A percentile compares a stretch with the other conserved stretches of the same genome.
phyloP scores from a whole-genome alignment of 2,797 vertebrate species.

The Enteromius radiatus region DNA sequence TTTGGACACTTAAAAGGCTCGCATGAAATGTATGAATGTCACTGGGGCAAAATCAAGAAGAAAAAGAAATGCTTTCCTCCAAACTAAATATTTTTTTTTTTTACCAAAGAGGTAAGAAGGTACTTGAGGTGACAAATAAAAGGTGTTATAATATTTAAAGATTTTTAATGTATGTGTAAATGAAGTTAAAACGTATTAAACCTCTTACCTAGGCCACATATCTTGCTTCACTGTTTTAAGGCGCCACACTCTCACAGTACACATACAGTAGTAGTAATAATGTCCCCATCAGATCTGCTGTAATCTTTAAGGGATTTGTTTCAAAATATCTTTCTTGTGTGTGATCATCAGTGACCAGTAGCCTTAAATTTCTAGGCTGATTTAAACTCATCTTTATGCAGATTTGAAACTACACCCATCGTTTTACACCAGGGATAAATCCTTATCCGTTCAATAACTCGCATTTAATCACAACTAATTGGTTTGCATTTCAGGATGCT shows the following conservation, averaged over 20 bases:
- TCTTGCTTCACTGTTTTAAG: not conserved
- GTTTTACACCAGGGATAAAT: conserved; percentile 23
- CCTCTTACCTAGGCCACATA: too few relatives aligned
- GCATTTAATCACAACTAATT: not conserved
- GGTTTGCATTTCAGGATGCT: not conserved
- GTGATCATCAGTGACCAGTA: not conserved
- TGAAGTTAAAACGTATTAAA: too few relatives aligned
- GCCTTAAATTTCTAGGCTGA: not conserved
- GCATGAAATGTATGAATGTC: not conserved
- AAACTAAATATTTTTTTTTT: not conserved
- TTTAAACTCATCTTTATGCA: not conserved
- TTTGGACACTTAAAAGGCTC: not conserved
- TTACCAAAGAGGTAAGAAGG: not conserved
- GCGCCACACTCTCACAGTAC: not conserved
- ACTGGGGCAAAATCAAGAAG: not conserved
- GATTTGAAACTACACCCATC: conserved; percentile 20
- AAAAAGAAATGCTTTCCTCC: not conserved
- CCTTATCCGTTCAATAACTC: not conserved
- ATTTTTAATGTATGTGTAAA: too few relatives aligned
- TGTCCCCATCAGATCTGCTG: conserved; percentile 56
- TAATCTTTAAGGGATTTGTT: conserved; percentile 10
- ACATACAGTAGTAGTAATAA: not conserved
- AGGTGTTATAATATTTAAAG: not conserved
- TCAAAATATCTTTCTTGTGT: not conserved
- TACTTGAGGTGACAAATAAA: not conserved